These are phyloP conservation scores for Branchipolynoe longqiensis DNA, from an alignment of 2,888 invertebrate species.

Conservation along the genomic window DNA sequence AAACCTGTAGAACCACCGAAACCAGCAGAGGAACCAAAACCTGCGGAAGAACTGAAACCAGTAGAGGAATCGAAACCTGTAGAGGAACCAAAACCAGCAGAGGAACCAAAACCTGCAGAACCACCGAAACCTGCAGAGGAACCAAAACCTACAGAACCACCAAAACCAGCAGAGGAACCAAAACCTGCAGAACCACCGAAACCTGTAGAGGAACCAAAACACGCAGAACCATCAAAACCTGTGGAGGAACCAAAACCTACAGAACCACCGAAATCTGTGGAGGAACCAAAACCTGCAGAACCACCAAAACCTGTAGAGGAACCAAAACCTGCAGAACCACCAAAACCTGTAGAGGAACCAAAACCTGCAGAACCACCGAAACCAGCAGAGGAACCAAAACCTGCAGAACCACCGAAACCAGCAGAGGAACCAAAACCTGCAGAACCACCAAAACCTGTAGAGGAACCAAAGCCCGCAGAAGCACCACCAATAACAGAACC, in stretches of 20 bases:
- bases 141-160: neutral
- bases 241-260: slow-evolving; percentile 9
- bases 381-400: slow-evolving; percentile 2
- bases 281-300: neutral
- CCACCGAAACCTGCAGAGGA: neutral
- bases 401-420: slow-evolving; percentile 2
- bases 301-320: neutral
- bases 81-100: neutral
- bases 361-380: neutral
- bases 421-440: slow-evolving; percentile 11
- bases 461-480: slow-evolving; percentile 6
- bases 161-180: neutral
- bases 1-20: neutral
- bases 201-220: slow-evolving; percentile 25
- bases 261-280: neutral
- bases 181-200: slow-evolving; percentile 21
- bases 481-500: neutral
- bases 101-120: neutral
- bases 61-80: neutral
- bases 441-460: too few relatives aligned
- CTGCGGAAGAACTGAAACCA: neutral
- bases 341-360: neutral
- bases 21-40: neutral
- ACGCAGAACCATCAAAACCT: too few relatives aligned
- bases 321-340: neutral